Evolutionary conservation across 2,113 vertebrate species (phyloP), one percentile per base, ranked within the genome.

Genomic region (Cromileptes altivelis): DNA sequence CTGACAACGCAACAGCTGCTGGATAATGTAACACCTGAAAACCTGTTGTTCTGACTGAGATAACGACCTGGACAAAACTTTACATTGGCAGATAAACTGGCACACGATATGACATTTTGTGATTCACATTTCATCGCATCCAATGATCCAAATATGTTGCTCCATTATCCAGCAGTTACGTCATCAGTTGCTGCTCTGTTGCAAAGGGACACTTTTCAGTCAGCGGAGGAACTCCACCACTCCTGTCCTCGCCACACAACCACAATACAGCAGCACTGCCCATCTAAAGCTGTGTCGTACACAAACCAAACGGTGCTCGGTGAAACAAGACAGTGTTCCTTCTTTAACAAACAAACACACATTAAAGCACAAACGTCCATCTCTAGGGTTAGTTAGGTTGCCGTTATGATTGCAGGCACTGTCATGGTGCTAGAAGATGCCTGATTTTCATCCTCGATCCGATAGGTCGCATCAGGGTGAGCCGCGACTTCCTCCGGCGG

Each of bases 391-490:
- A 50, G 72, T 94, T 98, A 97, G 12, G 96, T 95, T 30, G 92
- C 91, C 0, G 90, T 91, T 82, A 94, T 81, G 1, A 93, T 82
- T 4, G 81, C 94, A 0, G 92, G 94, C 61, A 94, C 92, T 17
- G n/a, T 80, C 65, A 93, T 84, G 68, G 84, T 88, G 65, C 50
- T 86, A 0, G 85, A 67, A 4, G 71, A 57, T 0, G 92, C 67
- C 2, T 52, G 92, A 57, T 88, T 89, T 12, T 97, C 95, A 67
- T 86, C 94, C 90, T 97, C 96, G 56, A 95, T 93, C 93, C 96
- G 95, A 91, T 96, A 97, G 92, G 96, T 96, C 57, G 95, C 92
- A 21, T 96, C 96, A 21, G 95, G 89, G 0, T 94, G 94, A 42
- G 96, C 91, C 60, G 85, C 88, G 21, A 92, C 62, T 37, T 81